A percentile compares a stretch with the other conserved stretches of the same genome.
phyloP scores from a whole-genome alignment of 2,888 invertebrate genomes.

The Spilosoma lubricipeda region DNA sequence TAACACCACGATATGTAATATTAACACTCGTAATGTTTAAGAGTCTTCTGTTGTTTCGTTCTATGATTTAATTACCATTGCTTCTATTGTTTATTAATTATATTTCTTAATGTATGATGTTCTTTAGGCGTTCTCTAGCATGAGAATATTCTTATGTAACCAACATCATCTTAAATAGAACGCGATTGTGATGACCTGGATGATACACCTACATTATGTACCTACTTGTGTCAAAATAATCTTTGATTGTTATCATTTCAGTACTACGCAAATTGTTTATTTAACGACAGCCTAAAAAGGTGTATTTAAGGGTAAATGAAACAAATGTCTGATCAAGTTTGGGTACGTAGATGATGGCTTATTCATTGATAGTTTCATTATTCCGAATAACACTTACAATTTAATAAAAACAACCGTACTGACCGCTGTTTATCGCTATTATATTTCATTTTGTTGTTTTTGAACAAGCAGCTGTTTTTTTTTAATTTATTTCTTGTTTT shows the following conservation, averaged over 20 bases:
- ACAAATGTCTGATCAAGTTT: not conserved
- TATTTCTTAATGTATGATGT: not conserved
- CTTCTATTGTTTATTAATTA: conserved; percentile 1
- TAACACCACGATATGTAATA: not conserved
- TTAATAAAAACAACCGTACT: not conserved
- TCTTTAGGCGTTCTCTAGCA: not conserved
- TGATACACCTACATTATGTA: not conserved
- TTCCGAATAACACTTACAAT: not conserved
- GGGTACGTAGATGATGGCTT: not conserved
- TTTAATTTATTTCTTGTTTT: not conserved
- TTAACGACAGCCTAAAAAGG: not conserved
- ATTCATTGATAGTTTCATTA: not conserved
- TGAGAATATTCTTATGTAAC: not conserved
- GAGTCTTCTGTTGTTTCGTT: not conserved
- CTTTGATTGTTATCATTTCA: not conserved
- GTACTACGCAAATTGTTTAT: not conserved
- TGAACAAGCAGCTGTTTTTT: not conserved
- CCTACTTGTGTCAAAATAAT: not conserved
- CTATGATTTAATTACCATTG: not conserved
- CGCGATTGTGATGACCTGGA: not conserved
- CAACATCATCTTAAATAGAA: not conserved
- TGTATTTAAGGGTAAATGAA: not conserved
- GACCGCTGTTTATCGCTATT: not conserved
- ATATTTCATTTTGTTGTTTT: not conserved
- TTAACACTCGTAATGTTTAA: not conserved